Evolutionary conservation across 2,888 invertebrate species (phyloP).

Genomic region (Osedax frankpressi): DNA sequence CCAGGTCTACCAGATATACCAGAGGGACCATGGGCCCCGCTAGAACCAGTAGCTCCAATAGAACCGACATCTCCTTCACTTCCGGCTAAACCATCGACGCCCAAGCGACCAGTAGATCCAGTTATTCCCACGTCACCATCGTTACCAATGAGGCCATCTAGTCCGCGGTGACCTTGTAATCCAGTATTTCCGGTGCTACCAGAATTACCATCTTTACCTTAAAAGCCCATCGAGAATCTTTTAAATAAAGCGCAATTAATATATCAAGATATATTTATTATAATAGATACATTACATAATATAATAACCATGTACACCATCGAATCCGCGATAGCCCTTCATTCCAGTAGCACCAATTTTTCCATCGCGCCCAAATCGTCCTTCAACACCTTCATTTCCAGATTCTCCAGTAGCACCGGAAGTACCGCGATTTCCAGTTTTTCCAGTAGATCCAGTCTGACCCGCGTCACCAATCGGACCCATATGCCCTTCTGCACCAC

Average conservation of each 20-base stretch:
- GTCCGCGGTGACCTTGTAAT: neutral
- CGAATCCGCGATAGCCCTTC: neutral
- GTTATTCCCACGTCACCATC: neutral
- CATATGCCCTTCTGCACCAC: neutral
- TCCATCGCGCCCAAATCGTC: neutral
- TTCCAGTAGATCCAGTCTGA: neutral
- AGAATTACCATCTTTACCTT: neutral
- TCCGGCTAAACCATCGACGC: no score
- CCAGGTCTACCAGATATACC: slow-evolving; percentile 7
- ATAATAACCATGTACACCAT: neutral
- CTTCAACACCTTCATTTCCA: neutral
- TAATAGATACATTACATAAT: no score
- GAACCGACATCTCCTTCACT: neutral
- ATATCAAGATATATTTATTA: no score
- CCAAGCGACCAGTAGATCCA: no score
- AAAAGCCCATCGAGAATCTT: neutral
- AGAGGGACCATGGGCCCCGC: neutral
- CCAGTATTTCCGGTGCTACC: neutral
- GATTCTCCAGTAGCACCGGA: neutral
- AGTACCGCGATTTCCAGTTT: neutral
- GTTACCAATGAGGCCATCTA: neutral
- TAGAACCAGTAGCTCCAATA: neutral
- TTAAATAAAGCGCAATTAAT: no score
- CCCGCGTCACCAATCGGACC: neutral
- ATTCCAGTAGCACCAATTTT: neutral